Conservation (phyloP, 2,888 invertebrate genomes). For the Ochropleura leucogaster region DNA sequence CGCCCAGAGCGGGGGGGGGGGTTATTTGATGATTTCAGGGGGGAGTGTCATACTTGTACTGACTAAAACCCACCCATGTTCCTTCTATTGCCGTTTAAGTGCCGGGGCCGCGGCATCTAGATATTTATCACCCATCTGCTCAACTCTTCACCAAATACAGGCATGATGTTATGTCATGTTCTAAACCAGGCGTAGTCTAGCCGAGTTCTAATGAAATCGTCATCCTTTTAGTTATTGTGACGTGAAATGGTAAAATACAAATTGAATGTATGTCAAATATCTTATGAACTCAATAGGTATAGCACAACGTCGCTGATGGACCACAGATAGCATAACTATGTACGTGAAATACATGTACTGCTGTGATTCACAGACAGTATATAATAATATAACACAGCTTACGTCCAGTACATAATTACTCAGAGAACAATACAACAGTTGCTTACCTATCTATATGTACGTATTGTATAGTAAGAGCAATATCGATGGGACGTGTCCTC, state of each 20-base stretch:
- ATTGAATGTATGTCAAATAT: not conserved
- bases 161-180: no score
- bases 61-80: no score
- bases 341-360: not conserved
- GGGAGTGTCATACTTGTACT: no score
- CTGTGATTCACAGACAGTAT: not conserved
- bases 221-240: not conserved
- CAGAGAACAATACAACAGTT: conserved; percentile 12
- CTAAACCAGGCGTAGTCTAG: not conserved
- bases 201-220: not conserved
- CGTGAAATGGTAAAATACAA: not conserved
- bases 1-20: no score
- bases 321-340: not conserved
- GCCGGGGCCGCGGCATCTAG: no score
- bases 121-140: no score
- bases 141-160: no score
- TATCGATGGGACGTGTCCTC: conserved; percentile 40
- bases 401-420: conserved; percentile 12
- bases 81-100: no score
- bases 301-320: not conserved
- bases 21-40: no score
- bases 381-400: not conserved
- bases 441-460: not conserved
- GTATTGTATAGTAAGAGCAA: not conserved
- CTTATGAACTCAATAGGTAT: not conserved